A percentile compares a stretch with the other conserved stretches of the same genome.
Conservation (phyloP, 2,113 vertebrate genomes). For the Cercocebus atys region DNA sequence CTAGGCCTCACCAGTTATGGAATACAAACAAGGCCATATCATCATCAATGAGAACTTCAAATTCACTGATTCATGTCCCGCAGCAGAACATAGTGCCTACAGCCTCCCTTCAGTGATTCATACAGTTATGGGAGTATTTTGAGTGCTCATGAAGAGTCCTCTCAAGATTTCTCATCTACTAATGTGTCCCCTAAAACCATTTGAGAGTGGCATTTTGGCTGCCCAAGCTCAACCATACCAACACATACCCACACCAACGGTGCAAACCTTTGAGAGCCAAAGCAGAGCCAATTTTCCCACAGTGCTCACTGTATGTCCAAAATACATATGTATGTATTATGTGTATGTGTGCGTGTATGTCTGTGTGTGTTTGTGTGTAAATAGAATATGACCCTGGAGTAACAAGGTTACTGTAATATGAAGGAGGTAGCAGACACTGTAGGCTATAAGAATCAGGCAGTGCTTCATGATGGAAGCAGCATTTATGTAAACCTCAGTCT, state of each 20-base stretch:
- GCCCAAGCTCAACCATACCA: not conserved
- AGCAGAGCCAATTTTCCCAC: not conserved
- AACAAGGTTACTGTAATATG: not conserved
- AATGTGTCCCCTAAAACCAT: not conserved
- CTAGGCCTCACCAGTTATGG: not conserved
- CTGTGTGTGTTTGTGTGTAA: not conserved
- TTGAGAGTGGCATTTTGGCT: not conserved
- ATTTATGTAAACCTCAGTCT: not conserved
- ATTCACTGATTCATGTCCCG: not conserved
- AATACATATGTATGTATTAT: too few species aligned
- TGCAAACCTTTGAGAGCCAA: not conserved
- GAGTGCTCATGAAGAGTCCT: not conserved
- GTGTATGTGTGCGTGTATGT: not conserved
- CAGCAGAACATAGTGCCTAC: not conserved
- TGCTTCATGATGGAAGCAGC: not conserved
- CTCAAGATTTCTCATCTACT: not conserved
- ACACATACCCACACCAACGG: not conserved
- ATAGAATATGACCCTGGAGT: not conserved
- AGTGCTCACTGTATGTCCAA: not conserved
- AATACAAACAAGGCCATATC: not conserved
- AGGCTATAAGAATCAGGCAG: not conserved
- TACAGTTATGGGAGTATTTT: not conserved
- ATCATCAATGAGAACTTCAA: not conserved
- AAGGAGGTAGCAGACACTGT: not conserved
- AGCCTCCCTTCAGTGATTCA: not conserved